These are phyloP conservation scores for Enteromius mattozi DNA, from an alignment of 2,797 vertebrate genomes.

Conservation along the genomic window DNA sequence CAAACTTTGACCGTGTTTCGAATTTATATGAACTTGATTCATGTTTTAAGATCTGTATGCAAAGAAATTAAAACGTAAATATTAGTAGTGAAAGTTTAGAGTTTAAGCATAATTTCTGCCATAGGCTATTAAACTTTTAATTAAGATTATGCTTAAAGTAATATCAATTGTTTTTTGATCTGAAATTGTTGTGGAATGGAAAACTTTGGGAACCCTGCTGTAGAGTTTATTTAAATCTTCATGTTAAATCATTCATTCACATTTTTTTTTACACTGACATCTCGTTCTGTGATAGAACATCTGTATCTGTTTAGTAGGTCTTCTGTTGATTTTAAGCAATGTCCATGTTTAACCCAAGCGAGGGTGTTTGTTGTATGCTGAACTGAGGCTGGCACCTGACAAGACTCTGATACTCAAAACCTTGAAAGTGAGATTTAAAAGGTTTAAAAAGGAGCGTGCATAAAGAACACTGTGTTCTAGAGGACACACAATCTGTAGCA, in stretches of 20 bases:
- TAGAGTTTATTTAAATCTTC: background rate
- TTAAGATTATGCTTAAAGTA: background rate
- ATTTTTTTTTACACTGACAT: background rate
- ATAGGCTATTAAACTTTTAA: background rate
- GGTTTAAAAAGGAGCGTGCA: background rate
- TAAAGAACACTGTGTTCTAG: background rate
- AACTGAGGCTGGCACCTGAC: conserved; percentile 4
- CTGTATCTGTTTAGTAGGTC: background rate
- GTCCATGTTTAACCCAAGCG: background rate
- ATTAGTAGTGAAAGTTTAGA: background rate
- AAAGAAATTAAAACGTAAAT: background rate
- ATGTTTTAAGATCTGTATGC: too few species aligned
- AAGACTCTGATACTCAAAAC: background rate
- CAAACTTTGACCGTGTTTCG: too few species aligned
- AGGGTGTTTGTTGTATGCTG: background rate
- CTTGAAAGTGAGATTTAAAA: background rate
- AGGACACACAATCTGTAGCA: background rate
- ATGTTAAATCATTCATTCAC: background rate
- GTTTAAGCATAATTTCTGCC: background rate
- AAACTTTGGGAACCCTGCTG: background rate
- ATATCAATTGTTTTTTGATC: background rate
- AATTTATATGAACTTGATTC: too few species aligned
- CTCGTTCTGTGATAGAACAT: conserved; percentile 1
- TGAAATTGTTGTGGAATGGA: background rate
- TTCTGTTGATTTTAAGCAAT: background rate